A percentile compares a stretch with the other conserved stretches of the same genome.
These are phyloP conservation scores for Archivesica marissinica DNA, from an alignment of 1,140 invertebrate species.

Conservation along the genomic window DNA sequence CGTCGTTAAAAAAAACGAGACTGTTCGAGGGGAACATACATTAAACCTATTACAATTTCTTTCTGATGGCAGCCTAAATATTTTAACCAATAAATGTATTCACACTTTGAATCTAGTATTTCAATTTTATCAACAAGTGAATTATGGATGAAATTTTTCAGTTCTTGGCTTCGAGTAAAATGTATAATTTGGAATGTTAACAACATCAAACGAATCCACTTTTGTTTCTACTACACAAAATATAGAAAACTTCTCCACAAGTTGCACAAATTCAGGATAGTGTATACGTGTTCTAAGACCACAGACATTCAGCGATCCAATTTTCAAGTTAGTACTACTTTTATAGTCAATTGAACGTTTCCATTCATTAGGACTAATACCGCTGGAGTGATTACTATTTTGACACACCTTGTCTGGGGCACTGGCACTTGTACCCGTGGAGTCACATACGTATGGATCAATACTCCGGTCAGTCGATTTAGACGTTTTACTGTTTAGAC, in stretches of 20 bases:
- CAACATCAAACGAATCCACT: neutral
- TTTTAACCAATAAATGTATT: neutral
- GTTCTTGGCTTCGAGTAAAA: too few relatives aligned
- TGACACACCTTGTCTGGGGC: too few relatives aligned
- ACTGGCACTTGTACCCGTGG: too few relatives aligned
- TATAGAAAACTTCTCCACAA: neutral
- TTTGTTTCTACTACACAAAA: neutral
- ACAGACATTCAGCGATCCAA: neutral
- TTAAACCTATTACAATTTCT: neutral
- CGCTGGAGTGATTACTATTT: too few relatives aligned
- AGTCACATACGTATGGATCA: too few relatives aligned
- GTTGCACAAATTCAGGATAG: neutral
- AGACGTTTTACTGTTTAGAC: too few relatives aligned
- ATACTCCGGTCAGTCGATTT: too few relatives aligned
- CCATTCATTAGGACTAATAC: too few relatives aligned
- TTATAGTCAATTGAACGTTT: too few relatives aligned
- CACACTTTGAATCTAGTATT: neutral
- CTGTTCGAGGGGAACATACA: neutral
- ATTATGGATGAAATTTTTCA: neutral
- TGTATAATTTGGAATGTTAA: neutral
- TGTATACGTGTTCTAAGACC: too few relatives aligned
- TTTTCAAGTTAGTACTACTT: neutral
- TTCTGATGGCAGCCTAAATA: neutral
- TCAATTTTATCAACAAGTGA: neutral
- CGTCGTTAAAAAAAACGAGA: slow-evolving; percentile 8